Evolutionary conservation across 2,888 invertebrate species (phyloP).

Genomic region (Coenonympha glycerion): DNA sequence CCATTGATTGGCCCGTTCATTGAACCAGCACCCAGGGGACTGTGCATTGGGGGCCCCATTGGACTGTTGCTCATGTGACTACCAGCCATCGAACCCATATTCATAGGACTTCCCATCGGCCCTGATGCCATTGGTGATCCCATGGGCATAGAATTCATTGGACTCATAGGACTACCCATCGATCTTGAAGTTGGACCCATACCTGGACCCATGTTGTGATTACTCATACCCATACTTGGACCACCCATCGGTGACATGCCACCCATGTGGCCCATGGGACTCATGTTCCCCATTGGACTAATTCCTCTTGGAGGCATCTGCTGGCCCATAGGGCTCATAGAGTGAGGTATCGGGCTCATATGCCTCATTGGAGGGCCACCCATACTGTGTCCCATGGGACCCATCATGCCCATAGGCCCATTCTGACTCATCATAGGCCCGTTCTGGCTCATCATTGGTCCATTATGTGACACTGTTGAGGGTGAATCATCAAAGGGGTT

Average conservation of each 20-base stretch:
- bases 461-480: slow-evolving; percentile 76
- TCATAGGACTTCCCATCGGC: slow-evolving; percentile 84
- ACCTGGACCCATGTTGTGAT: slow-evolving; percentile 78
- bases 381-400: slow-evolving; percentile 76
- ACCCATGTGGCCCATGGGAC: slow-evolving; percentile 81
- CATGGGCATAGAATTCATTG: slow-evolving; percentile 83
- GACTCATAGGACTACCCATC: slow-evolving; percentile 84
- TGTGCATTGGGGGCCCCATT: slow-evolving; percentile 86
- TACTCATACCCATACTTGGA: slow-evolving; percentile 80
- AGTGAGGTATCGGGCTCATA: slow-evolving; percentile 77
- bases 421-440: slow-evolving; percentile 82
- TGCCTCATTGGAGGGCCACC: slow-evolving; percentile 80
- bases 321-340: slow-evolving; percentile 78
- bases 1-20: slow-evolving; percentile 77
- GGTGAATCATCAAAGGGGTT: slow-evolving; percentile 97
- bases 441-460: slow-evolving; percentile 78
- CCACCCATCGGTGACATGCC: slow-evolving; percentile 83
- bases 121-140: slow-evolving; percentile 82
- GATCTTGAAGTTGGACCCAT: slow-evolving; percentile 75
- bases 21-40: slow-evolving; percentile 77
- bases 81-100: slow-evolving; percentile 78
- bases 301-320: slow-evolving; percentile 79
- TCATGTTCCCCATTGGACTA: slow-evolving; percentile 83
- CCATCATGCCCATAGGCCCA: slow-evolving; percentile 80
- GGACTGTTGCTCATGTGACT: slow-evolving; percentile 82